Evolutionary conservation across 2,113 vertebrate species (phyloP).

Genomic region (Tupaia chinensis): DNA sequence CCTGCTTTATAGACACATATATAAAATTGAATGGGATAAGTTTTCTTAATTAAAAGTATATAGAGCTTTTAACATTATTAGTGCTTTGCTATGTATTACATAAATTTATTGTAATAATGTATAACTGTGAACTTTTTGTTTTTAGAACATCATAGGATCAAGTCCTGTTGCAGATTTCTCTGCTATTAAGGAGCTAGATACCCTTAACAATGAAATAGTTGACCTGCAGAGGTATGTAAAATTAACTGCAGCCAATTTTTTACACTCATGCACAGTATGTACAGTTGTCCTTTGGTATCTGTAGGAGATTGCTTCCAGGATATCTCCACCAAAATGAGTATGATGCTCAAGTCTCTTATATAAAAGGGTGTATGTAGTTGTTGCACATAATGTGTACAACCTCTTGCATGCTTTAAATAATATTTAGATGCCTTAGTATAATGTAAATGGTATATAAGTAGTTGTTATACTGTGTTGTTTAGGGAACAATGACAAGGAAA

Average conservation of each 20-base stretch:
- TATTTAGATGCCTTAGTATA: no score
- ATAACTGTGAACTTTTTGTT: constrained; percentile 78
- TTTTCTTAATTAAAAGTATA: constrained; percentile 61
- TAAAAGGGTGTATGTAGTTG: no score
- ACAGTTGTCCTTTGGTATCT: no score
- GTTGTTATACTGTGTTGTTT: no score
- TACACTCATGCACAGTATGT: background rate
- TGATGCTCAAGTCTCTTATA: no score
- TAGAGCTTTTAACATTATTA: constrained; percentile 57
- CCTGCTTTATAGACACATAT: constrained; percentile 3
- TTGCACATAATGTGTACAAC: no score
- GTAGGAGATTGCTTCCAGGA: no score
- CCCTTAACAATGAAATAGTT: constrained; percentile 97
- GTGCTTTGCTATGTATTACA: background rate
- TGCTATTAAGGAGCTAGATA: constrained; percentile 99
- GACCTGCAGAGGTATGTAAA: constrained; percentile 95
- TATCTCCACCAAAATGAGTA: no score
- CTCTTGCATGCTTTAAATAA: no score
- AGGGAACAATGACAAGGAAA: no score
- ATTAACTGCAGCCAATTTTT: constrained; percentile 21
- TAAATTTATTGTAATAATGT: constrained; percentile 47
- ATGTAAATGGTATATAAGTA: no score
- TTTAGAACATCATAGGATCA: constrained; percentile 89
- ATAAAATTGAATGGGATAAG: background rate
- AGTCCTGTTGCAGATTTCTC: constrained; percentile 97